Conservation (phyloP, 2,113 vertebrate genomes). For the Pygoscelis adeliae region DNA sequence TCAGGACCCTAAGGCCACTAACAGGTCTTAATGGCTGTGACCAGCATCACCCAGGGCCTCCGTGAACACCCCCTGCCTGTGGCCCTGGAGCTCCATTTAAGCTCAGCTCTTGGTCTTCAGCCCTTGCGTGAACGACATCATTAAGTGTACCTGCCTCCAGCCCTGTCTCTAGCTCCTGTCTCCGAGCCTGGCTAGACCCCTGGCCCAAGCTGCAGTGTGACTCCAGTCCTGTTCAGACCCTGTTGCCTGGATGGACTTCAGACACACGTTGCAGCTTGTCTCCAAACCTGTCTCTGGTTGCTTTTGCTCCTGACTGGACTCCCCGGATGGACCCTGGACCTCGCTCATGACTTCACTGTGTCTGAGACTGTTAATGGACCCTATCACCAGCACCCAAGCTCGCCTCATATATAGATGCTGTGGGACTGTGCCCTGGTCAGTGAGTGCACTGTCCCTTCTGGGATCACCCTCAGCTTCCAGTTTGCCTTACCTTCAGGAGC, state of each 20-base stretch:
- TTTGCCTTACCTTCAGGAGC: background rate
- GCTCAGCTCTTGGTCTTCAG: background rate
- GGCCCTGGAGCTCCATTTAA: background rate
- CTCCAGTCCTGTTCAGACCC: background rate
- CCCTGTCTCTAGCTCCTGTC: background rate
- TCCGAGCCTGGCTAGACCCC: background rate
- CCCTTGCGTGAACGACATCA: fast-evolving
- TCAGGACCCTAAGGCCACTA: background rate
- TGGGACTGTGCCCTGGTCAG: background rate
- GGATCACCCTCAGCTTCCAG: background rate
- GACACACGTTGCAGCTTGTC: background rate
- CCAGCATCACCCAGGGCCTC: background rate
- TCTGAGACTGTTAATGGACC: background rate
- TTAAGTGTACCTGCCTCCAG: fast-evolving
- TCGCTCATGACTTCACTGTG: background rate
- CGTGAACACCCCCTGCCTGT: fast-evolving
- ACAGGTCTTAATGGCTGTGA: background rate
- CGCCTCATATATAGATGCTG: background rate
- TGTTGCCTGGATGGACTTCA: background rate
- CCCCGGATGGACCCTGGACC: fast-evolving
- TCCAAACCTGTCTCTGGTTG: background rate
- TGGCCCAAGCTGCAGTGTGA: background rate
- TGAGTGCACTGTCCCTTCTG: background rate
- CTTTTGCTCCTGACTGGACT: background rate
- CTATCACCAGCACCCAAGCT: background rate